Percentiles rank a stretch among this genome's conserved stretches.
These are phyloP conservation scores for Drosophila azteca DNA, from an alignment of 1,140 invertebrate genomes.

Conservation along the genomic window DNA sequence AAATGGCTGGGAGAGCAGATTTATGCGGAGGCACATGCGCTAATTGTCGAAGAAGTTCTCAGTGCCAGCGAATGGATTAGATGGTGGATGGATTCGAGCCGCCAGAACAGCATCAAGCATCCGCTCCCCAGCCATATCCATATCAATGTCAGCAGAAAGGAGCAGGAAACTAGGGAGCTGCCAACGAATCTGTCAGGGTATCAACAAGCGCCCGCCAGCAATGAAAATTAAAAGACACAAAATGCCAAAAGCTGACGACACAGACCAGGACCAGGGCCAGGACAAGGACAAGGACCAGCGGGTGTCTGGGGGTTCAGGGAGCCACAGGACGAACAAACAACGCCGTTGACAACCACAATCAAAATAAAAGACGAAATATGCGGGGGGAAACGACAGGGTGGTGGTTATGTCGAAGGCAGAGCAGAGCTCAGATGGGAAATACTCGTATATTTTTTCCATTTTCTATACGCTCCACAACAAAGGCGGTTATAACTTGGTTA, in stretches of 20 bases:
- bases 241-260: constrained; percentile 57
- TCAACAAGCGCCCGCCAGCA: constrained; percentile 44
- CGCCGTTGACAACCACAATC: constrained; percentile 73
- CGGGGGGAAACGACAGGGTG: not conserved
- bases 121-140: not conserved
- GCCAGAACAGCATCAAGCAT: too few relatives aligned
- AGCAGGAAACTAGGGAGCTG: constrained; percentile 1
- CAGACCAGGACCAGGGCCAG: not conserved
- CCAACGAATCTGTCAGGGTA: constrained; percentile 55
- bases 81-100: too few relatives aligned
- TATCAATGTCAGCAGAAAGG: constrained; percentile 42
- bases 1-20: constrained; percentile 43
- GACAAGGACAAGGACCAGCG: not conserved
- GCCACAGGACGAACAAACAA: constrained; percentile 36
- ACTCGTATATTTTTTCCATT: constrained; percentile 20
- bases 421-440: constrained; percentile 22
- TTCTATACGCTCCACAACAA: not conserved
- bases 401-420: not conserved
- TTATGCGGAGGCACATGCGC: constrained; percentile 60
- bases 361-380: constrained; percentile 55
- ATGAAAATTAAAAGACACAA: constrained; percentile 68
- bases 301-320: not conserved
- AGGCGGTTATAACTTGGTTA: not conserved
- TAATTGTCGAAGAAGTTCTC: constrained; percentile 55
- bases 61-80: too few relatives aligned